Evolutionary conservation across 2,113 vertebrate genomes (phyloP), one percentile per base, ranked within the genome.

Genomic region (Emydura subglobosa): DNA sequence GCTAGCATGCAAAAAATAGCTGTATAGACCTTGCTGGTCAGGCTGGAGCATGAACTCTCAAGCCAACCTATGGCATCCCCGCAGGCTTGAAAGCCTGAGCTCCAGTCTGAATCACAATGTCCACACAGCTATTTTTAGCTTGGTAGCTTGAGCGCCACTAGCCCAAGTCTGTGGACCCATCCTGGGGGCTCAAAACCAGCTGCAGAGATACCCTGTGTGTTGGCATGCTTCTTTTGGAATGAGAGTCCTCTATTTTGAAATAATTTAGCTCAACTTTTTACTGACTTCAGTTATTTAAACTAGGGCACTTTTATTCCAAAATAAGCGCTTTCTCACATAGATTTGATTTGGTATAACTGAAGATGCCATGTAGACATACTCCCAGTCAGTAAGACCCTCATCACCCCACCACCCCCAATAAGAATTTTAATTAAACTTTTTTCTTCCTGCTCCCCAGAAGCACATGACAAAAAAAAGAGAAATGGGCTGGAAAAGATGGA

Each of bases 401-500:
- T 95, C 88, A 94, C 85, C 68, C 92, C 89, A 93, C 72, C 10
- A 14, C 96, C 95, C 14, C 39, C 50, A 87, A 39, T 34, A 86
- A 68, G n/a, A 54, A 87, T 91, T 65, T 95, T 91, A 95, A 97
- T 97, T 93, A 61, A 97, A 59, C 61, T 7, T 83, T 95, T 95
- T 94, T 93, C 42, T 61, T 27, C 44, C 17, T 34, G 31, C 89
- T 83, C 74, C 83, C 19, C 14, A 86, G 65, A 85, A 94, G 79
- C 94, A 97, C 85, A 87, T n/a, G 93, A 86, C 84, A 97, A 93
- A 94, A 87, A 96, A 39, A 89, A 79, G 82, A 72, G 90, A 96
- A 92, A 96, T 1, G 49, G 88, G 87, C 87, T 93, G 72, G 42
- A 87, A 96, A 87, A 98, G 85, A 92, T 93, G 96, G 85, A 92